A percentile compares a stretch with the other conserved stretches of the same genome.
These are phyloP conservation scores for Neoniphon sammara DNA, from an alignment of 2,797 vertebrate genomes.

Conservation along the genomic window DNA sequence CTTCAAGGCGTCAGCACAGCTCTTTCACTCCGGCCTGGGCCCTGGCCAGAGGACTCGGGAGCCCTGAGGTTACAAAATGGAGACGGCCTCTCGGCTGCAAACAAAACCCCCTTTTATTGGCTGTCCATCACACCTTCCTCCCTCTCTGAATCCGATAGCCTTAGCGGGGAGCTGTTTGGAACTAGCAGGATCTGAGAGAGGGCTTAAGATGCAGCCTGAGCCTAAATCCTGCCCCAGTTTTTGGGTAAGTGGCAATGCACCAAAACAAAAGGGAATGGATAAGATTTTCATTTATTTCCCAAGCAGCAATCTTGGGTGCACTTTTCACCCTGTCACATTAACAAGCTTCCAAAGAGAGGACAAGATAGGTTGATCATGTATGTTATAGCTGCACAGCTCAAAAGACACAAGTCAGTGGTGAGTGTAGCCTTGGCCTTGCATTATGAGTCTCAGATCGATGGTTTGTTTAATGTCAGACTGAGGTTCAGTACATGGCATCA, in stretches of 20 bases:
- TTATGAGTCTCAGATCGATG: not conserved
- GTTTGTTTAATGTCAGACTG: not conserved
- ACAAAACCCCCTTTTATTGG: slow-evolving; percentile 80
- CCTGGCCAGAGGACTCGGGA: slow-evolving; percentile 70
- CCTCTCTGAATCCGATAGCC: slow-evolving; percentile 74
- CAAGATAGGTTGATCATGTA: slow-evolving; percentile 14
- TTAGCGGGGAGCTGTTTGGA: slow-evolving; percentile 49
- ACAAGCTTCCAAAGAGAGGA: not conserved
- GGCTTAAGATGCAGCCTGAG: slow-evolving; percentile 41
- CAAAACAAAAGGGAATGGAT: slow-evolving; percentile 1
- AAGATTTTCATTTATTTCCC: slow-evolving; percentile 25
- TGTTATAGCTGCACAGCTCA: not conserved
- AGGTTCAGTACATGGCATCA: slow-evolving; percentile 9
- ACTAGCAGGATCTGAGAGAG: slow-evolving; percentile 20
- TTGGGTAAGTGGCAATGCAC: slow-evolving; percentile 13
- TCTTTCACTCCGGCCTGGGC: slow-evolving; percentile 73
- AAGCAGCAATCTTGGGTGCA: slow-evolving; percentile 11
- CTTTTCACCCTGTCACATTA: not conserved
- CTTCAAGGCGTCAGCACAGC: slow-evolving; percentile 57
- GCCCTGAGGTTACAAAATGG: slow-evolving; percentile 80
- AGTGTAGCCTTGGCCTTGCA: not conserved
- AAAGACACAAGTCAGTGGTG: slow-evolving; percentile 2
- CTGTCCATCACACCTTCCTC: slow-evolving; percentile 75
- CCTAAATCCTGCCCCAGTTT: slow-evolving; percentile 61
- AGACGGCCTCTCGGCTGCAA: slow-evolving; percentile 60